Percentiles rank a stretch among this genome's conserved stretches.
Evolutionary conservation across 2,797 vertebrate species (phyloP).

Genomic region (Pseudomugil tenellus): DNA sequence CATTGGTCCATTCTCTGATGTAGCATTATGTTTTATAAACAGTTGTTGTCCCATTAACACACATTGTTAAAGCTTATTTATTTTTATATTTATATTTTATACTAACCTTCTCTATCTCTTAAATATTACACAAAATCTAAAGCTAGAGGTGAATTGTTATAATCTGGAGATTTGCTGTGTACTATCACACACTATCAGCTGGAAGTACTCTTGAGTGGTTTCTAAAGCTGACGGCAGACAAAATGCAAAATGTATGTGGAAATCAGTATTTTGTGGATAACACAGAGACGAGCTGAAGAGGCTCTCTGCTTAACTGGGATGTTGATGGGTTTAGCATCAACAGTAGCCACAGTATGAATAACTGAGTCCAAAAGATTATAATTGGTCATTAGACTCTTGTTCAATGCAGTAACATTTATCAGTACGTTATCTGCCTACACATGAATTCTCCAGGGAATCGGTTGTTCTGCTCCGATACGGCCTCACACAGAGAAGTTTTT

Average conservation of each 20-base stretch:
- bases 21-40: constrained; percentile 8
- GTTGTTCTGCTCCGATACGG: not conserved
- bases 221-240: not conserved
- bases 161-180: not conserved
- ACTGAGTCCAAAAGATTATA: not conserved
- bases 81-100: not conserved
- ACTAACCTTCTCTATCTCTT: not conserved
- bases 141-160: not conserved
- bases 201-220: not conserved
- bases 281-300: not conserved
- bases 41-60: not conserved
- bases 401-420: not conserved
- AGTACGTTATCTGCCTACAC: not conserved
- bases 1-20: not conserved
- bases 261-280: not conserved
- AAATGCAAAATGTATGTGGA: not conserved
- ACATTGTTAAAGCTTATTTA: constrained; percentile 3
- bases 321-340: not conserved
- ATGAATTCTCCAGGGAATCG: not conserved
- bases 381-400: not conserved
- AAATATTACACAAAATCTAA: not conserved
- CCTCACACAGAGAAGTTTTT: not conserved
- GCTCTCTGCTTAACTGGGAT: not conserved
- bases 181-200: not conserved
- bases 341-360: not conserved